Evolutionary conservation across 2,113 vertebrate species (phyloP), one percentile per base, ranked within the genome.

Genomic region (Phyllopteryx taeniolatus): DNA sequence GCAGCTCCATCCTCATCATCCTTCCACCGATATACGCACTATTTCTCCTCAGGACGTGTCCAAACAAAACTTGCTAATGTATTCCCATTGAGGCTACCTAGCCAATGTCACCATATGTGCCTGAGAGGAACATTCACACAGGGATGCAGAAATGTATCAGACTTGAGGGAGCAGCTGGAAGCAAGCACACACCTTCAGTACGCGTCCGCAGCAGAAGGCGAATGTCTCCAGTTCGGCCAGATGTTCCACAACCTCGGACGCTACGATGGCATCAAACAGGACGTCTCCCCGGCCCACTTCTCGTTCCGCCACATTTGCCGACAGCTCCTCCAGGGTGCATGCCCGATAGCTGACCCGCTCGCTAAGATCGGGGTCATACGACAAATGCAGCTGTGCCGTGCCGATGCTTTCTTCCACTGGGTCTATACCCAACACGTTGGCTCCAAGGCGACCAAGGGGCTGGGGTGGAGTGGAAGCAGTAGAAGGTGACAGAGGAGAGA

Each of bases 161-260:
- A 71, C 20, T 39, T 56, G 61, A 82, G 60, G 5, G 42, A 63
- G 79, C 77, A 80, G 70, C 71, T 73, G 61, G 57, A 56, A 22
- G 53, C 31, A 49, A 15, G 72, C 65, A 68, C 75, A 68, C 90
- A 98, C 98, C 94, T 98, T 98, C 78, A 99, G 91, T 77, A 96
- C 90, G 53, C 85, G 89, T 80, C 79, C 88, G 86, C 96, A 97
- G 91, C 93, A 96, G 86, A 88, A 90, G 79, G 95, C 87, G 69
- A 99, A 98, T 13, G 67, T 92, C 86, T 97, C 96, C 82, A 97
- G 84, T 83, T 99, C 92, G 71, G 87, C 87, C 85, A 98, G 95
- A 90, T 99, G 98, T 80, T 99, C 98, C 77, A 98, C 91, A 78
- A 99, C 95, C 91, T 99, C 98, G 27, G 97, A 99, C 44, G 97